A percentile compares a stretch with the other conserved stretches of the same genome.
Evolutionary conservation across 2,113 vertebrate genomes (phyloP).

Genomic region (Ranitomeya variabilis): DNA sequence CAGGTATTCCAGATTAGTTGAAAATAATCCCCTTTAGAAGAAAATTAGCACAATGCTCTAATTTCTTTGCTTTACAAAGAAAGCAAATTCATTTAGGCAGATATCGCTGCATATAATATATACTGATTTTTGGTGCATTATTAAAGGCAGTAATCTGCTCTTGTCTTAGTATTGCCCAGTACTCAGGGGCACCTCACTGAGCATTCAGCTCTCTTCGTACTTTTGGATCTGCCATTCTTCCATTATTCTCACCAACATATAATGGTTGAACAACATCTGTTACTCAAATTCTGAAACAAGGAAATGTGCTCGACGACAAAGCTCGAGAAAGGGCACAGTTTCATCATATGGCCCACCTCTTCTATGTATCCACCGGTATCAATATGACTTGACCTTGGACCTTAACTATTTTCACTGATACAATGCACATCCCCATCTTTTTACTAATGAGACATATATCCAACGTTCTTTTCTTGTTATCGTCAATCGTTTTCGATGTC

Average conservation of each 20-base stretch:
- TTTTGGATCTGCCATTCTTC: not conserved
- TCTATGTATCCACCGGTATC: not conserved
- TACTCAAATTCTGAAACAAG: not conserved
- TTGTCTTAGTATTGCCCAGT: not conserved
- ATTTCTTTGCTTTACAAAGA: not conserved
- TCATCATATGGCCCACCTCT: not conserved
- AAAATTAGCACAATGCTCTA: not conserved
- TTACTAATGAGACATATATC: not conserved
- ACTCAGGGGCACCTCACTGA: not conserved
- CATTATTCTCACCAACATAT: not conserved
- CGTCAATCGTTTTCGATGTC: not conserved
- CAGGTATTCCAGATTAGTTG: not conserved
- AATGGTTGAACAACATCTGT: not conserved
- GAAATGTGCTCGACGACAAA: not conserved
- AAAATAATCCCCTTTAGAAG: not conserved
- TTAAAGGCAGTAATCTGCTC: not conserved
- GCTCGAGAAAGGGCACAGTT: not conserved
- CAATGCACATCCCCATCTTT: not conserved
- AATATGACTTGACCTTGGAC: not conserved
- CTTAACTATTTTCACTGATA: not conserved
- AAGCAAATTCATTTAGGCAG: not conserved
- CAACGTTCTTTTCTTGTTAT: not conserved
- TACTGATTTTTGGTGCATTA: not conserved
- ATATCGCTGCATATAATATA: not conserved
- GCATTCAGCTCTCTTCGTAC: not conserved